Conservation (phyloP, 2,797 vertebrate species). For the Centropyge bicolor region DNA sequence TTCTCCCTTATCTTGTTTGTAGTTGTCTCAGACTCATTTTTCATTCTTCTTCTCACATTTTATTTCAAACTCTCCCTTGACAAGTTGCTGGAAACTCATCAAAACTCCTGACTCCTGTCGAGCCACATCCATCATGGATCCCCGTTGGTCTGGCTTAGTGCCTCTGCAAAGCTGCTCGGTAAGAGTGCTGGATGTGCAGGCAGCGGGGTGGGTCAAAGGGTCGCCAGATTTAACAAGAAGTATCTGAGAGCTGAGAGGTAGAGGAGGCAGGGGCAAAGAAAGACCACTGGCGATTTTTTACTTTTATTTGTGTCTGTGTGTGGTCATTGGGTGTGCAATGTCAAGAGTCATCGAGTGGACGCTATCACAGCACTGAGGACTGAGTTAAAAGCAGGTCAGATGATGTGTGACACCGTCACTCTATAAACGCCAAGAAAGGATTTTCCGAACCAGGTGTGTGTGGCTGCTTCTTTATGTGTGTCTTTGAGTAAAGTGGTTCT, state of each 20-base stretch:
- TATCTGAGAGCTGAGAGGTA: slow-evolving; percentile 38
- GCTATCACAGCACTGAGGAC: slow-evolving; percentile 21
- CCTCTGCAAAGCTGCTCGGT: slow-evolving; percentile 46
- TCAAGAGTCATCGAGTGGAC: slow-evolving; percentile 28
- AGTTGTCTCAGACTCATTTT: slow-evolving; percentile 29
- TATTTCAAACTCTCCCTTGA: slow-evolving; percentile 19
- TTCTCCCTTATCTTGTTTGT: slow-evolving; percentile 49
- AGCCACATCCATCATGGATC: slow-evolving; percentile 74
- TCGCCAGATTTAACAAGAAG: slow-evolving; percentile 53
- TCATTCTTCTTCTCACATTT: slow-evolving; percentile 21
- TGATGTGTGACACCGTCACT: slow-evolving; percentile 11
- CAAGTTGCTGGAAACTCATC: slow-evolving; percentile 74
- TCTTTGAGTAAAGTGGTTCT: not conserved
- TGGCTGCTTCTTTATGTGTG: not conserved
- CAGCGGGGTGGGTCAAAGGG: slow-evolving; percentile 60
- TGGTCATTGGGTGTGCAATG: slow-evolving; percentile 15
- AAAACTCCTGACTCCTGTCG: slow-evolving; percentile 66
- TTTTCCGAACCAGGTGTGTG: not conserved
- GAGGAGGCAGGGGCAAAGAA: slow-evolving; percentile 23
- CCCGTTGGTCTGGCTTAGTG: slow-evolving; percentile 42
- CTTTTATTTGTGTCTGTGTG: slow-evolving; percentile 28
- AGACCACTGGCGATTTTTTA: slow-evolving; percentile 14
- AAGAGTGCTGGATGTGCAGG: slow-evolving; percentile 44
- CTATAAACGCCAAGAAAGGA: not conserved
- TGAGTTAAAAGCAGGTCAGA: slow-evolving; percentile 32